Evolutionary conservation across 1,140 invertebrate species (phyloP).

Genomic region (Oreohelix idahoensis): DNA sequence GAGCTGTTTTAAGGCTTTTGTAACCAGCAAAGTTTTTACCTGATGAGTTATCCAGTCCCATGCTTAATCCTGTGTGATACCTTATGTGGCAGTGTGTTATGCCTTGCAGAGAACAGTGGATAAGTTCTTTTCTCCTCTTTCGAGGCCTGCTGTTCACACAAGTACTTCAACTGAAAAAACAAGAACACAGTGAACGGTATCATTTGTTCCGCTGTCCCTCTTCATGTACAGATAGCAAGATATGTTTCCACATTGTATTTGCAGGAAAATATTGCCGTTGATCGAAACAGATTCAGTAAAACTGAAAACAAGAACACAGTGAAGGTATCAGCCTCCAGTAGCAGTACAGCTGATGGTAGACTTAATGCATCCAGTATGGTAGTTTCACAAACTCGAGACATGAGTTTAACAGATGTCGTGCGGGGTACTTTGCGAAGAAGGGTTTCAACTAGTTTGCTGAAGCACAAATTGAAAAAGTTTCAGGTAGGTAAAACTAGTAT

Average conservation of each 20-base stretch:
- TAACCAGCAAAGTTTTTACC: too few relatives aligned
- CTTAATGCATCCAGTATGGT: neutral
- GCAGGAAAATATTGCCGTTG: conserved; percentile 9
- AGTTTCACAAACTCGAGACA: neutral
- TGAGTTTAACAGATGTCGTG: neutral
- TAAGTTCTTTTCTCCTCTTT: too few relatives aligned
- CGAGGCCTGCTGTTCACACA: too few relatives aligned
- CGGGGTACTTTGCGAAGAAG: conserved; percentile 11
- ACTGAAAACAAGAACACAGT: neutral
- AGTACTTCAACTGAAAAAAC: too few relatives aligned
- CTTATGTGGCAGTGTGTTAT: too few relatives aligned
- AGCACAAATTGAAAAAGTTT: conserved; percentile 36
- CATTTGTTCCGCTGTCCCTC: too few relatives aligned
- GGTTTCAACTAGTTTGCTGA: conserved; percentile 17
- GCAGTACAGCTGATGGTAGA: neutral
- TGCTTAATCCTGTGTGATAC: too few relatives aligned
- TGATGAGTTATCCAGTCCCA: too few relatives aligned
- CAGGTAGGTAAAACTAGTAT: conserved; percentile 28
- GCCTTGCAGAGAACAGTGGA: too few relatives aligned
- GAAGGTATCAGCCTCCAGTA: conserved; percentile 8
- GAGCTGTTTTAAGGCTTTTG: too few relatives aligned
- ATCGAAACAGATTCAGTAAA: neutral
- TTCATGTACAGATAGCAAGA: too few relatives aligned
- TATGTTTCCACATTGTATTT: conserved; percentile 6
- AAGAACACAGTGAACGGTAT: too few relatives aligned